A percentile compares a stretch with the other conserved stretches of the same genome.
These are phyloP conservation scores for Camponotus floridanus DNA, from an alignment of 1,140 invertebrate species.

Conservation along the genomic window DNA sequence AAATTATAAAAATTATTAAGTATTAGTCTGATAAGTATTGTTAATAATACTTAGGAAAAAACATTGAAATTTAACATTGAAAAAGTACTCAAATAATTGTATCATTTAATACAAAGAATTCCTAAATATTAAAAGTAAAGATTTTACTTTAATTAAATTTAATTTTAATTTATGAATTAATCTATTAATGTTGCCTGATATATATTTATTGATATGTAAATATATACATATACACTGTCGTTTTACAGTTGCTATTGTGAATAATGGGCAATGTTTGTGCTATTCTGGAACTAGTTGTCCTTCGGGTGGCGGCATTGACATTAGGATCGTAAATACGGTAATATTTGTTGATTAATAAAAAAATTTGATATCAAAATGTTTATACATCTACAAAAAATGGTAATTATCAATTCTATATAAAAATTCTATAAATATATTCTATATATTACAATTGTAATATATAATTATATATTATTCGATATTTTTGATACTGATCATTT, in stretches of 20 bases:
- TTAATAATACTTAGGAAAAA: background rate
- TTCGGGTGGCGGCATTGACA: slow-evolving; percentile 86
- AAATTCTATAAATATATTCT: background rate
- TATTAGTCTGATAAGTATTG: slow-evolving; percentile 12
- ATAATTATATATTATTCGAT: too few species aligned
- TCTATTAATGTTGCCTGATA: slow-evolving; percentile 3
- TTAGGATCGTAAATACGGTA: slow-evolving; percentile 88
- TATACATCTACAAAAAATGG: background rate
- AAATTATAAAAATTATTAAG: background rate
- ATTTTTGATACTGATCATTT: too few species aligned
- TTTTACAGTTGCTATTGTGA: slow-evolving; percentile 51
- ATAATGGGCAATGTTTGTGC: slow-evolving; percentile 77
- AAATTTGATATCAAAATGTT: background rate
- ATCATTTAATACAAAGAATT: slow-evolving; percentile 1
- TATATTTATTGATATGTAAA: background rate
- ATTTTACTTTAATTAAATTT: background rate
- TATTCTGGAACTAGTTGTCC: slow-evolving; percentile 78
- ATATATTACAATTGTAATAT: too few species aligned
- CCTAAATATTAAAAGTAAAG: background rate
- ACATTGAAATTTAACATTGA: background rate
- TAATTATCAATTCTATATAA: background rate
- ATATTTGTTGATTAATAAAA: slow-evolving; percentile 62
- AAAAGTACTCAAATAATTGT: background rate
- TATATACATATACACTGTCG: background rate
- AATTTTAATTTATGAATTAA: slow-evolving; percentile 25